Conservation (phyloP, 2,888 invertebrate species). For the Sympetrum striolatum region DNA sequence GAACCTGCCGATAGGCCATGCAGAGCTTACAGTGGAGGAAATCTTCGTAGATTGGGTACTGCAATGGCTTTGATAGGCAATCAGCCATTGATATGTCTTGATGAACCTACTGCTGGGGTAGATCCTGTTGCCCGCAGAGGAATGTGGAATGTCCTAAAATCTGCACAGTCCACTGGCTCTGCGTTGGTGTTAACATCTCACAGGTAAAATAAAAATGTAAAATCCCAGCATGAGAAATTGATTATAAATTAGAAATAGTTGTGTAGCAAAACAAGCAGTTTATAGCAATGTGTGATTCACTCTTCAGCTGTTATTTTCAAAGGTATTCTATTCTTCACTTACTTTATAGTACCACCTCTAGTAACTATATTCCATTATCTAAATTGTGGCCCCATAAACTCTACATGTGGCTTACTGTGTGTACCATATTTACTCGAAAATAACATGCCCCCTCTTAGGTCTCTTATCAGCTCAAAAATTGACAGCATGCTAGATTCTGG, state of each 20-base stretch:
- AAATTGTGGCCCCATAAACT: no score
- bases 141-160: constrained; percentile 69
- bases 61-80: constrained; percentile 77
- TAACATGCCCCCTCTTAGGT: no score
- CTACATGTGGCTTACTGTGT: no score
- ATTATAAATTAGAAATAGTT: not conserved
- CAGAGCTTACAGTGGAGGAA: constrained; percentile 73
- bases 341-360: no score
- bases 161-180: constrained; percentile 62
- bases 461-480: no score
- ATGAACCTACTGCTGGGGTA: constrained; percentile 77
- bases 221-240: not conserved
- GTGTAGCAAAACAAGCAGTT: not conserved
- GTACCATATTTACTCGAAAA: no score
- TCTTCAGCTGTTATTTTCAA: no score
- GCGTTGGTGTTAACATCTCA: constrained; percentile 74
- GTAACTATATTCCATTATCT: no score
- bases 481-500: no score
- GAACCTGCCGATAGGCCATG: constrained; percentile 54
- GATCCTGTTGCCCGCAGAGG: constrained; percentile 72
- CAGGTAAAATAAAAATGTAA: constrained; percentile 60
- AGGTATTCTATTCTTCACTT: no score
- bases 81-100: constrained; percentile 72
- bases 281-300: no score
- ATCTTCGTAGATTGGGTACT: constrained; percentile 78